These are phyloP conservation scores for Dendroctonus valens DNA, from an alignment of 1,140 invertebrate species.

Conservation along the genomic window DNA sequence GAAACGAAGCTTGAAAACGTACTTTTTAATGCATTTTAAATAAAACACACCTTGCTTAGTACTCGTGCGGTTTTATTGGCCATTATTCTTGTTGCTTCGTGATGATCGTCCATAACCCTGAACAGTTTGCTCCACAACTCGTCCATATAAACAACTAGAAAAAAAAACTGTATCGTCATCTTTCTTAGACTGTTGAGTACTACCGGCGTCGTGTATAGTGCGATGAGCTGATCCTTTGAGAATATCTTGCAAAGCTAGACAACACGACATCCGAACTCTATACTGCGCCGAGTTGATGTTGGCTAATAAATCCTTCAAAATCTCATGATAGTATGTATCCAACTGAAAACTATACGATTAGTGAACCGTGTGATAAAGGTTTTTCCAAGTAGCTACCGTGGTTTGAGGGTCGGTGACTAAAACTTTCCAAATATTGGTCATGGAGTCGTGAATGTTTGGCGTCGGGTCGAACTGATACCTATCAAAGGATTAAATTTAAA, in stretches of 20 bases:
- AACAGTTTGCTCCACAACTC: slow-evolving; percentile 83
- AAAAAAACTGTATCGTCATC: neutral
- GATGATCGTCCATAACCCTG: slow-evolving; percentile 90
- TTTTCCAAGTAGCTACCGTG: slow-evolving; percentile 59
- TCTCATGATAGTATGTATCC: slow-evolving; percentile 85
- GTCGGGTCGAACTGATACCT: slow-evolving; percentile 90
- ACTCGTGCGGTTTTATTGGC: slow-evolving; percentile 75
- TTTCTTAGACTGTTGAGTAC: neutral
- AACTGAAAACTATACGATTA: slow-evolving; percentile 57
- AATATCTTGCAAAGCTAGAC: slow-evolving; percentile 81
- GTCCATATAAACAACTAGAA: slow-evolving; percentile 56
- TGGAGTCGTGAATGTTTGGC: slow-evolving; percentile 85
- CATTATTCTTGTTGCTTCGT: slow-evolving; percentile 80
- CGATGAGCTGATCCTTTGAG: slow-evolving; percentile 55
- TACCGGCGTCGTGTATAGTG: slow-evolving; percentile 50
- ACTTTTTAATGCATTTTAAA: neutral
- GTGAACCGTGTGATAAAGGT: neutral
- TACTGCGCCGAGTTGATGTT: slow-evolving; percentile 84
- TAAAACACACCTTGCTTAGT: slow-evolving; percentile 69
- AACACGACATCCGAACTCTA: slow-evolving; percentile 88
- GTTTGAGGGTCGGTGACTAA: slow-evolving; percentile 84
- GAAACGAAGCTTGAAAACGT: slow-evolving; percentile 31
- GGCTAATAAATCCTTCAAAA: slow-evolving; percentile 73
- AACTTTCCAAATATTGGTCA: slow-evolving; percentile 88
- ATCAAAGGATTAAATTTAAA: neutral